These are phyloP conservation scores for Caenorhabditis parvicauda DNA, from an alignment of 2,888 invertebrate species.

Conservation along the genomic window DNA sequence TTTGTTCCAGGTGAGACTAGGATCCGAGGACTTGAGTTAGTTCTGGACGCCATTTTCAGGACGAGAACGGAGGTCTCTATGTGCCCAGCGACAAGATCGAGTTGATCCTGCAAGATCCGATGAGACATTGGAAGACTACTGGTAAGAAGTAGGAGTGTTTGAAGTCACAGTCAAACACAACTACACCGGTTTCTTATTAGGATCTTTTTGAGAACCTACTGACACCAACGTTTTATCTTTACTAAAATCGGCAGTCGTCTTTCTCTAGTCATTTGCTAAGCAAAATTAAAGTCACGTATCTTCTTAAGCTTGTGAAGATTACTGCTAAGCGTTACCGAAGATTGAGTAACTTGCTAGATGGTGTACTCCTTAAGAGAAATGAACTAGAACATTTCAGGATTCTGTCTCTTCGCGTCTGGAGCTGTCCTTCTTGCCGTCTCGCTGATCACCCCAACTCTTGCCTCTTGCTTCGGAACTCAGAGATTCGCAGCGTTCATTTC, in stretches of 20 bases:
- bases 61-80: constrained; percentile 57
- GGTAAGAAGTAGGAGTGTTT: constrained; percentile 15
- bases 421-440: constrained; percentile 55
- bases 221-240: not conserved
- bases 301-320: too few species aligned
- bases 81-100: constrained; percentile 54
- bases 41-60: constrained; percentile 38
- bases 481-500: constrained; percentile 50
- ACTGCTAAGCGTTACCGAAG: not conserved
- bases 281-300: too few species aligned
- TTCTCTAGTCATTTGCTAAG: not conserved
- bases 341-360: not conserved
- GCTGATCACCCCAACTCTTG: constrained; percentile 54
- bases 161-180: not conserved
- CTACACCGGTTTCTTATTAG: too few species aligned
- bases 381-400: constrained; percentile 29
- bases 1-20: constrained; percentile 29
- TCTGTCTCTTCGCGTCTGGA: constrained; percentile 56
- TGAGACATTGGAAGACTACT: constrained; percentile 56
- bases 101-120: constrained; percentile 53
- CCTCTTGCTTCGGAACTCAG: constrained; percentile 50
- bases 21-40: not conserved
- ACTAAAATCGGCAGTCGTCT: not conserved
- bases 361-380: not conserved
- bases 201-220: constrained; percentile 5